Evolutionary conservation across 2,113 vertebrate species (phyloP), one percentile per base, ranked within the genome.

Genomic region (Percopsis transmontana): DNA sequence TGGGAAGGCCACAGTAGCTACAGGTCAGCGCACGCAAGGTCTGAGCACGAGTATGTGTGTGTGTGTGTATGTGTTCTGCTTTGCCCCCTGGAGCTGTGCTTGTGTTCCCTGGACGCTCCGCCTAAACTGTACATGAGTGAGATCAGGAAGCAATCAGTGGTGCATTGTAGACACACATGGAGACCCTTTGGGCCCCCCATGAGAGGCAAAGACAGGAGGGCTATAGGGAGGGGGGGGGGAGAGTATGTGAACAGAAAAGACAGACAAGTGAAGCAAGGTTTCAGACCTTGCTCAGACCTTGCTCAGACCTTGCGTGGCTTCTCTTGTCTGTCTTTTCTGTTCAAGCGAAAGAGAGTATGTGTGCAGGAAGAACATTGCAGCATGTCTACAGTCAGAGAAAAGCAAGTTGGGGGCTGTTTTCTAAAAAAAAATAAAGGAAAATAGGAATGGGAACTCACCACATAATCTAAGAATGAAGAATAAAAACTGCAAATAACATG

Each of bases 111-210:
- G 66, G 42, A 15, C 69, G 76, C 77, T 76, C 63, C 39, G 53
- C 60, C 74, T 63, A 79, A 87, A 83, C 44, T 67, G 73, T 68
- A 83, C 87, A 88, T 64, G 74, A 67, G 50, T 62, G 67, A 74
- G 65, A 79, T 76, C 76, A 71, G 76, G 83, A 85, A 85, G 85
- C 85, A 88, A 87, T 87, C 80, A 58, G 64, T 2, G 21, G 11
- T 44, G 71, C 71, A 44, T 40, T 77, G 80, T 83, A 67, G 76
- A 59, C 68, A 80, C 76, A 77, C 20, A 27, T 19, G 61, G 9
- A 58, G 54, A 45, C 78, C 78, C 88, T 24, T 69, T 59, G 82
- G 85, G 84, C 67, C 21, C 18, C 18, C 62, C 72, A 76, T 16
- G 38, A 72, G 59, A 66, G 58, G 33, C 11, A 19, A 15, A 58